Conservation (phyloP, 2,888 invertebrate species). For the Abrostola triplasia region DNA sequence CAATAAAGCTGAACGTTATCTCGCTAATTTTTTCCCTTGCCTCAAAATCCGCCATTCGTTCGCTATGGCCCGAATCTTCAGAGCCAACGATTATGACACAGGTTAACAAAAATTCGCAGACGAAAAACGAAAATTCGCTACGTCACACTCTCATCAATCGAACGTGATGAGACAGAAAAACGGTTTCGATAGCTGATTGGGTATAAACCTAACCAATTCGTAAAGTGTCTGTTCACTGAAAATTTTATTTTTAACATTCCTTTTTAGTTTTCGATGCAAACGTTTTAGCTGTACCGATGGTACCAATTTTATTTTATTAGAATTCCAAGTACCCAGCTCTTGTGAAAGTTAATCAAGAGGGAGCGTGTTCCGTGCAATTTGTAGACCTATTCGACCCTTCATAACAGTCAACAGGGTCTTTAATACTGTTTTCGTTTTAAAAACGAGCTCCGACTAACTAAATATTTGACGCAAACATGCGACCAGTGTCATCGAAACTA, state of each 20-base stretch:
- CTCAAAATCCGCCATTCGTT: constrained; percentile 59
- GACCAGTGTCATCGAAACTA: constrained; percentile 28
- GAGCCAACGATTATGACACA: constrained; percentile 65
- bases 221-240: constrained; percentile 20
- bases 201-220: constrained; percentile 44
- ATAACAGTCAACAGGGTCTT: constrained; percentile 73
- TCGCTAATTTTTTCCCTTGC: constrained; percentile 76
- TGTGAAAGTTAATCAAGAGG: constrained; percentile 80
- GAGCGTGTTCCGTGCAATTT: constrained; percentile 78
- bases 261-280: constrained; percentile 30
- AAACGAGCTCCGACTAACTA: constrained; percentile 60
- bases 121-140: constrained; percentile 62
- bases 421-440: constrained; percentile 72
- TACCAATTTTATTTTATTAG: constrained; percentile 77
- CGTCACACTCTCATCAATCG: constrained; percentile 58
- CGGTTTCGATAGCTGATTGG: constrained; percentile 51
- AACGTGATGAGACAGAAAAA: constrained; percentile 53
- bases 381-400: constrained; percentile 80
- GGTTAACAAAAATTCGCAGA: constrained; percentile 58
- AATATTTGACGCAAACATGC: constrained; percentile 45
- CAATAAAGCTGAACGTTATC: constrained; percentile 81
- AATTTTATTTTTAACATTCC: constrained; percentile 30
- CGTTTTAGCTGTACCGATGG: constrained; percentile 62
- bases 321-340: constrained; percentile 64
- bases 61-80: constrained; percentile 61